Evolutionary conservation across 2,888 invertebrate species (phyloP), one percentile per base, ranked within the genome.

Genomic region (Apamea monoglypha): DNA sequence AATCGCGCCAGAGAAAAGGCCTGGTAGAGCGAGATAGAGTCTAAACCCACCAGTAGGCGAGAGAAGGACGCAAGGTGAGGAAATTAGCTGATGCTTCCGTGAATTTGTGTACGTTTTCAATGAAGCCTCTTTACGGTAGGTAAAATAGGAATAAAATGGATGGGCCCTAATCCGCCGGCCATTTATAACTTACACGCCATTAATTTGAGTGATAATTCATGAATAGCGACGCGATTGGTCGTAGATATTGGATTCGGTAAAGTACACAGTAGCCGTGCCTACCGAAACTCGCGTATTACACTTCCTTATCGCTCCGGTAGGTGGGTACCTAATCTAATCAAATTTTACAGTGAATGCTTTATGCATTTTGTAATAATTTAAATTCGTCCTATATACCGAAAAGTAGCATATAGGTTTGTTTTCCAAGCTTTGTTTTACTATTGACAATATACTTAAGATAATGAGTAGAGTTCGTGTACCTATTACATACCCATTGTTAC

Each of bases 181-280:
- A 97, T 97, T 96, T 96, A 96, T 96, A 97, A 96, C 96, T 96
- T 94, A 96, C 96, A 96, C 96, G 95, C 96, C 96, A 97, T 97
- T 97, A 97, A 96, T 96, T 97, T 96, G 96, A 95, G 95, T 95
- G 96, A 96, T 97, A 96, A 96, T 96, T 96, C 93, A 93, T 93
- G 94, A 93, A 93, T 93, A 91, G 94, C 94, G 94, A 92, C 91
- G 93, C 94, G 93, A 96, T 96, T 96, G 96, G 96, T 90, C 90
- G 94, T 91, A 95, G 95, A 95, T 96, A 96, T 91, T 92, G 92
- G 89, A 88, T 92, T 91, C 90, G 91, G 90, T 89, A 89, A 89
- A 88, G 90, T 91, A 91, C 89, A 92, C 94, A 90, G 94, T 93
- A 92, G 93, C 90, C 83, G 88, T 89, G 84, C 89, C 87, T 88